These are phyloP conservation scores for Pterocles orientalis DNA, from an alignment of 2,113 vertebrate genomes.

Conservation along the genomic window DNA sequence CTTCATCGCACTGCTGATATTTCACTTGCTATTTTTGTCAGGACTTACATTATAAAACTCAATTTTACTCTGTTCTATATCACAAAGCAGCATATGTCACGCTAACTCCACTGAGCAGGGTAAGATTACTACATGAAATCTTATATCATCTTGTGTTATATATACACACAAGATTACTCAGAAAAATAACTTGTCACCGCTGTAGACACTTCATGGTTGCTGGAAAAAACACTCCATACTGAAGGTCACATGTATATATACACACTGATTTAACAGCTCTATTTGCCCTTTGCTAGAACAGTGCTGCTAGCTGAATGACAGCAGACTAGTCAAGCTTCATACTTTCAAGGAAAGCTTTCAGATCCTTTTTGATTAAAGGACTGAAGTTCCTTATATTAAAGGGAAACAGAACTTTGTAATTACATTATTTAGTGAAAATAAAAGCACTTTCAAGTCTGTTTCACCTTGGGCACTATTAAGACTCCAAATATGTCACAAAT, in stretches of 20 bases:
- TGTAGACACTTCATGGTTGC: conserved; percentile 52
- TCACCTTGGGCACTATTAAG: neutral
- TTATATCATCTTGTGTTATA: conserved; percentile 53
- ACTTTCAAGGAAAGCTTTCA: neutral
- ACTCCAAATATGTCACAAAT: neutral
- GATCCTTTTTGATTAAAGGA: neutral
- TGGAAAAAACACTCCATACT: neutral
- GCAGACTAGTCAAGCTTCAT: neutral
- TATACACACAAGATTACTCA: conserved; percentile 48
- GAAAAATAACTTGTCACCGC: conserved; percentile 54
- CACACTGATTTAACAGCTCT: conserved; percentile 10
- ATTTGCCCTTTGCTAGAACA: neutral
- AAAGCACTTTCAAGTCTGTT: neutral
- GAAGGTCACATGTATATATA: conserved; percentile 40
- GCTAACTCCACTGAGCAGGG: conserved; percentile 19
- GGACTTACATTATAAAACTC: conserved; percentile 47
- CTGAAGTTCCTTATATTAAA: neutral
- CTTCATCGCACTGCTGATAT: conserved; percentile 8
- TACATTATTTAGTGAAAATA: neutral
- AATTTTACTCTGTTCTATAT: conserved; percentile 46
- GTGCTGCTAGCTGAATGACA: neutral
- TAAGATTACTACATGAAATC: conserved; percentile 48
- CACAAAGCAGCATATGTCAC: conserved; percentile 63
- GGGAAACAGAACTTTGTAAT: neutral
- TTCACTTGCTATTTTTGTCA: conserved; percentile 56